phyloP scores from a whole-genome alignment of 2,888 invertebrate genomes.

The Parthenolecanium corni region DNA sequence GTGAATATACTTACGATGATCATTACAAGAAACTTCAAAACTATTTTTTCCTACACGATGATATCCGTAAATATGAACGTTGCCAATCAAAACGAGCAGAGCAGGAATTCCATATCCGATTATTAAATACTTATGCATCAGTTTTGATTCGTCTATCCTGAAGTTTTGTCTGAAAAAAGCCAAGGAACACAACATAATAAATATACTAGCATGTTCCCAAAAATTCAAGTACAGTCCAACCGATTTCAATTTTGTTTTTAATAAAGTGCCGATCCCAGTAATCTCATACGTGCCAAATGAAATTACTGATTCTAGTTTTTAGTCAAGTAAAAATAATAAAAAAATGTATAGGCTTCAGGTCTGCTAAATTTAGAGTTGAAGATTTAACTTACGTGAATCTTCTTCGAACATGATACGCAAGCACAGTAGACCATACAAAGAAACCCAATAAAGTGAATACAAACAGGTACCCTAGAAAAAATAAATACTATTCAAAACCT shows the following conservation, averaged over 20 bases:
- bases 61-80: background rate
- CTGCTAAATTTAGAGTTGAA: too few relatives aligned
- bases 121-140: background rate
- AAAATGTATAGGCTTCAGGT: too few relatives aligned
- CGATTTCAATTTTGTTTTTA: too few relatives aligned
- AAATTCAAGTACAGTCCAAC: background rate
- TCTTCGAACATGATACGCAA: background rate
- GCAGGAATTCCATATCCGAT: background rate
- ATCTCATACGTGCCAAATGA: too few relatives aligned
- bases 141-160: background rate
- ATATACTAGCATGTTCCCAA: background rate
- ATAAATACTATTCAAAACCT: too few relatives aligned
- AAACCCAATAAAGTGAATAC: background rate
- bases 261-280: too few relatives aligned
- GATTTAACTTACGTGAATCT: background rate
- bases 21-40: background rate
- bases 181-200: background rate
- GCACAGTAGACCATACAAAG: background rate
- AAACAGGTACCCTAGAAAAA: background rate
- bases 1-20: slow-evolving; percentile 6
- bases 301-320: too few relatives aligned
- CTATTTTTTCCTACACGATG: background rate
- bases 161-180: background rate
- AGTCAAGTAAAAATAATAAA: too few relatives aligned
- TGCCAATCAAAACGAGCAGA: background rate